Base-by-base conservation (phyloP, 2,797 vertebrate species). In the Aphelocoma californica region DNA sequence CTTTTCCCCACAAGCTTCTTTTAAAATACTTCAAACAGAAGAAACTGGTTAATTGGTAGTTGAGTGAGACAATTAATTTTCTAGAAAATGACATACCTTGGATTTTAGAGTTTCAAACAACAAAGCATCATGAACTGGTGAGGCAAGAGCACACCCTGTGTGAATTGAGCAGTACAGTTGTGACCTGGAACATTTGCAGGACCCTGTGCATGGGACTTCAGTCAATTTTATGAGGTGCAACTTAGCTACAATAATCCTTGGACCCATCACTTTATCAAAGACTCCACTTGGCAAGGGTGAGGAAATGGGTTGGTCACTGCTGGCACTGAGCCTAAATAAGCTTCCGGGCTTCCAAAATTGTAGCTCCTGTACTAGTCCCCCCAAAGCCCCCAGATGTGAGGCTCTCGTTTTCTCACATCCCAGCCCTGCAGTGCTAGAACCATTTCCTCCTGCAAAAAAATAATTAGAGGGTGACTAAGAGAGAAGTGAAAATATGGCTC, bases 111-210 rank as follows among this genome's bases (percentile, higher is more conserved):
- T 80, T 91, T 82, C 3, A 3, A 65, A 24, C 29, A 47, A 6
- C 6, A 54, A 14, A 56, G 7, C 1, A 0, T 13, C 23, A 26
- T n/a, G 64, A 67, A 38, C 20, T 0, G 3, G 20, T 25, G 62
- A 60, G 65, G 79, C 28, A 15, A 25, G 36, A 81, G 42, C 50
- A 8, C 5, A 0, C 13, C 0, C 0, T 0, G 8, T 6, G 1
- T 17, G 70, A 88, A 24, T 12, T n/a, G 50, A 60, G 51, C 34
- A 25, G 34, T 47, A 12, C 32, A 10, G 47, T 10, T 47, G 54
- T 19, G 54, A 34, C 42, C 24, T 1, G 6, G 19, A 25, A 20
- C 32, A 4, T 31, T 71, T 58, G n/a, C 29, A n/a, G 48, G 28
- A 40, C 24, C n/a, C 50, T 1, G 4, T 0, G 12, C 15, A 13